Percentiles rank a stretch among this genome's conserved stretches.
These are phyloP conservation scores for Hirtodrosophila histrioides DNA, from an alignment of 2,888 invertebrate genomes.

Conservation along the genomic window DNA sequence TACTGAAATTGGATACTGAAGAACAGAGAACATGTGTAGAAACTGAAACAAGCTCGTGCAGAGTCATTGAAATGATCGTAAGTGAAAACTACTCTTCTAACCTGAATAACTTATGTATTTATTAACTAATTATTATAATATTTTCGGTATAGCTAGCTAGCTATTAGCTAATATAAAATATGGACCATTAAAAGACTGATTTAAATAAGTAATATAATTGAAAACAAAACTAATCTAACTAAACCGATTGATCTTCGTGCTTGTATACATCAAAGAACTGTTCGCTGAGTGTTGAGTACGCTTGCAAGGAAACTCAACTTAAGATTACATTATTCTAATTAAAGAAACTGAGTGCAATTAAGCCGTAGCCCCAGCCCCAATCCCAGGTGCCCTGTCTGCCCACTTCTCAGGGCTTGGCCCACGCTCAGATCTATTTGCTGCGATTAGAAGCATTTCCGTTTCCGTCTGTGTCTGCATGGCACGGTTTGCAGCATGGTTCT, in stretches of 20 bases:
- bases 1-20: too few relatives aligned
- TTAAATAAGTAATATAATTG: too few relatives aligned
- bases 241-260: too few relatives aligned
- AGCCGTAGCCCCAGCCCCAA: background rate
- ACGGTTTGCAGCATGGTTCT: constrained; percentile 2
- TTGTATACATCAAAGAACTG: background rate
- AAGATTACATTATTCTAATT: constrained; percentile 35
- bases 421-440: constrained; percentile 57
- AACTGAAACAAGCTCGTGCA: too few relatives aligned
- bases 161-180: too few relatives aligned
- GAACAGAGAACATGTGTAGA: too few relatives aligned
- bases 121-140: too few relatives aligned
- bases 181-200: too few relatives aligned
- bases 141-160: too few relatives aligned
- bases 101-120: too few relatives aligned
- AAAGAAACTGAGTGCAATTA: constrained; percentile 45
- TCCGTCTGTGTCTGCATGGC: constrained; percentile 53
- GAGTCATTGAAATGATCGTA: too few relatives aligned
- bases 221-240: background rate
- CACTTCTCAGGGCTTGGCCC: constrained; percentile 46
- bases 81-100: too few relatives aligned
- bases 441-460: constrained; percentile 78
- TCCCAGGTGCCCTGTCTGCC: constrained; percentile 12
- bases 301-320: constrained; percentile 20
- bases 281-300: background rate